phyloP scores from a whole-genome alignment of 2,113 vertebrate species.

The Oncorhynchus masou region DNA sequence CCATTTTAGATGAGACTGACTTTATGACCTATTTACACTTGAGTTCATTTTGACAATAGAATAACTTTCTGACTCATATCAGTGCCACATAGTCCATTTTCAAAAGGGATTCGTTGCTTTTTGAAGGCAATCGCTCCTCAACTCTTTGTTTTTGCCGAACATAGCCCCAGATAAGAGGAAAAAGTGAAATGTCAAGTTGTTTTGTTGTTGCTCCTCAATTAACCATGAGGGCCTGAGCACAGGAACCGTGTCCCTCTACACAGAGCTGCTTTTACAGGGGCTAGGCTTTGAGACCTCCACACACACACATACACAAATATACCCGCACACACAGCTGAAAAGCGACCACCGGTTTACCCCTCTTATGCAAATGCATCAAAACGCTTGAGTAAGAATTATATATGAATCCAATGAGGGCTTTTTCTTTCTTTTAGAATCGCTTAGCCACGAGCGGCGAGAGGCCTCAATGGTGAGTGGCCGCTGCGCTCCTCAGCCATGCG shows the following conservation, averaged over 20 bases:
- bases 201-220: constrained; percentile 54
- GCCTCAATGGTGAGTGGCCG: constrained; percentile 71
- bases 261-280: constrained; percentile 53
- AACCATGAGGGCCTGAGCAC: constrained; percentile 62
- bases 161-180: constrained; percentile 34
- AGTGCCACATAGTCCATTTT: too few relatives aligned
- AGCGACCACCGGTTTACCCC: constrained; percentile 76
- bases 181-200: constrained; percentile 56
- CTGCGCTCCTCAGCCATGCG: constrained; percentile 83
- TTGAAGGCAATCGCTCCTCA: too few relatives aligned
- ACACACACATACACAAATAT: constrained; percentile 8
- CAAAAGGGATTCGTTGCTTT: too few relatives aligned
- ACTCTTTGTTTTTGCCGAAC: background rate
- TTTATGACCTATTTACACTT: too few relatives aligned
- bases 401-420: constrained; percentile 92
- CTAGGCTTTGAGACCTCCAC: constrained; percentile 26
- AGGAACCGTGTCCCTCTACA: constrained; percentile 46
- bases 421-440: constrained; percentile 77
- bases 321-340: constrained; percentile 49
- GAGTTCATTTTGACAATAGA: too few relatives aligned
- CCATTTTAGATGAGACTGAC: too few relatives aligned
- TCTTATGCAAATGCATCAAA: constrained; percentile 97
- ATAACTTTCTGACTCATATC: too few relatives aligned
- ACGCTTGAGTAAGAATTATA: constrained; percentile 95
- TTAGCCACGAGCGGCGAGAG: constrained; percentile 80